Conservation (phyloP, 64 coral and sea anemone species). For the Porites lutea region DNA sequence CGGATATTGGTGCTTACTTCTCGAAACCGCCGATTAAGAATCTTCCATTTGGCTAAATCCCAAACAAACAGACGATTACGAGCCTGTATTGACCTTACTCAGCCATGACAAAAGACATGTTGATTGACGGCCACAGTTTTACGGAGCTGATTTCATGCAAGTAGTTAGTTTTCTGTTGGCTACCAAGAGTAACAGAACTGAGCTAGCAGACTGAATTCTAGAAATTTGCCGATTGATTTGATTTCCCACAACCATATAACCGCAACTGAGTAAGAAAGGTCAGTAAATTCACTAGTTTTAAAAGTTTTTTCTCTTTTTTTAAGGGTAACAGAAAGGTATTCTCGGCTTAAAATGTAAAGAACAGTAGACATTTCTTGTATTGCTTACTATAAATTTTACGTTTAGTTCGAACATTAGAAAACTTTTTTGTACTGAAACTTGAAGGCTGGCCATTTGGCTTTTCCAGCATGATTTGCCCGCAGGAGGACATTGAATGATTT, state of each 20-base stretch:
- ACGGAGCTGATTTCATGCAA: neutral
- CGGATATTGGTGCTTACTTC: neutral
- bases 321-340: neutral
- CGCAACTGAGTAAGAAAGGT: neutral
- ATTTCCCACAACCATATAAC: neutral
- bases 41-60: slow-evolving; percentile 8
- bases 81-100: neutral
- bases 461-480: no score
- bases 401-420: no score
- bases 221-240: neutral
- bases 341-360: no score
- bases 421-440: no score
- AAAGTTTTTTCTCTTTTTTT: neutral
- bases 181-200: neutral
- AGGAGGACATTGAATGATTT: no score
- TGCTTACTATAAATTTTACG: no score
- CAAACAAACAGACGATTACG: neutral
- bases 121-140: slow-evolving; percentile 20
- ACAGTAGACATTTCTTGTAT: no score
- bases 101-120: neutral
- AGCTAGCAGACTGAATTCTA: neutral
- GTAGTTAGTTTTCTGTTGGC: neutral
- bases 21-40: slow-evolving; percentile 2
- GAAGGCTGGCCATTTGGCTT: no score
- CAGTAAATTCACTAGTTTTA: neutral